phyloP scores from a whole-genome alignment of 2,797 vertebrate species.

The Nannoperca australis region DNA sequence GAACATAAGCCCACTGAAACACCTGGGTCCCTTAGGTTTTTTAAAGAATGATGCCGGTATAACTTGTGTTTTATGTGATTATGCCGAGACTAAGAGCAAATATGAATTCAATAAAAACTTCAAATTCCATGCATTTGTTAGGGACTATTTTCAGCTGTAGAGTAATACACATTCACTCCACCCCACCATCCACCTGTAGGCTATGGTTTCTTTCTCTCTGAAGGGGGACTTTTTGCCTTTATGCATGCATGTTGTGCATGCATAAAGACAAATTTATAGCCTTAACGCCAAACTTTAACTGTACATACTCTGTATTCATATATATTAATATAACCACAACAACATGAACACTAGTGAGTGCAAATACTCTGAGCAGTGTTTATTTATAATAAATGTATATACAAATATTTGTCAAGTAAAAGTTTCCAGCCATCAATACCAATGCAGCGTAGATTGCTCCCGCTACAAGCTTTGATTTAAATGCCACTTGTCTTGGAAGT shows the following conservation, averaged over 20 bases:
- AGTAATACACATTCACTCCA: constrained; percentile 6
- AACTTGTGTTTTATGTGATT: not conserved
- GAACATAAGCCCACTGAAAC: not conserved
- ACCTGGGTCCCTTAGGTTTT: not conserved
- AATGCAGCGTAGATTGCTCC: constrained; percentile 39
- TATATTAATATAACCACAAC: constrained; percentile 17
- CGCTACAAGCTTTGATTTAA: constrained; percentile 65
- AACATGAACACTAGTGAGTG: constrained; percentile 31
- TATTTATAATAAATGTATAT: constrained; percentile 33
- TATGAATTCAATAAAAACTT: not conserved
- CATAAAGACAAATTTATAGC: not conserved
- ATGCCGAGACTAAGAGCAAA: not conserved
- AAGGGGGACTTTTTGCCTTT: constrained; percentile 3
- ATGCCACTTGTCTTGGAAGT: constrained; percentile 70
- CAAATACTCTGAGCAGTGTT: constrained; percentile 25
- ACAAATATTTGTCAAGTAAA: constrained; percentile 60
- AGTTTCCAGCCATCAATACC: constrained; percentile 52
- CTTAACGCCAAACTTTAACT: constrained; percentile 16
- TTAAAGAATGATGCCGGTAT: not conserved
- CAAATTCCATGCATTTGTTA: not conserved
- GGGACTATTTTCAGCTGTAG: not conserved
- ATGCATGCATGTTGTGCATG: not conserved
- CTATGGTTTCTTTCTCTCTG: constrained; percentile 6
- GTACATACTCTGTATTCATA: constrained; percentile 23
- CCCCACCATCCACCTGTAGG: not conserved